Conservation (phyloP, 2,797 vertebrate genomes). For the Leptodactylus fallax region DNA sequence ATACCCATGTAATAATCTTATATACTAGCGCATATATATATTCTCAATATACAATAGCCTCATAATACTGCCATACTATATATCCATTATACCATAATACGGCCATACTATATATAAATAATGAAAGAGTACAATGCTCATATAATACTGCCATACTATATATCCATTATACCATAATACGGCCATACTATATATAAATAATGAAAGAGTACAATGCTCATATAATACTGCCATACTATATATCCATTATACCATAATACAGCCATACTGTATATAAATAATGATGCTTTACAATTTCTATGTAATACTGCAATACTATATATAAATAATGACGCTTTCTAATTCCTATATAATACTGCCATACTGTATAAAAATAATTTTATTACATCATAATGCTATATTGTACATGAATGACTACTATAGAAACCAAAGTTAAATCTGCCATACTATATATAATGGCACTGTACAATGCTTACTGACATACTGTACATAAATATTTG, state of each 20-base stretch:
- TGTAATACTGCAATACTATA: background rate
- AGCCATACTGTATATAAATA: background rate
- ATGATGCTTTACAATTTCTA: background rate
- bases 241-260: background rate
- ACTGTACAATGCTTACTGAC: background rate
- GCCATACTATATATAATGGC: background rate
- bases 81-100: too few relatives aligned
- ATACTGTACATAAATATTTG: background rate
- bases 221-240: background rate
- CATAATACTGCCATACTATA: too few relatives aligned
- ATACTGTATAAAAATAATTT: background rate
- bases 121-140: too few relatives aligned
- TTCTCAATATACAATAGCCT: too few relatives aligned
- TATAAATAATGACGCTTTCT: background rate
- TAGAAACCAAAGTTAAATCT: background rate
- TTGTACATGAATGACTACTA: background rate
- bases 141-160: too few relatives aligned
- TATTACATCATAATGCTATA: background rate
- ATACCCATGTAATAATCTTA: too few relatives aligned
- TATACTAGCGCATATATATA: too few relatives aligned
- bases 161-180: too few relatives aligned
- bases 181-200: background rate
- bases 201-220: background rate
- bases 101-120: too few relatives aligned
- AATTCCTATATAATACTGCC: background rate